phyloP scores from a whole-genome alignment of 2,888 invertebrate genomes.

The Rotaria magnacalcarata region DNA sequence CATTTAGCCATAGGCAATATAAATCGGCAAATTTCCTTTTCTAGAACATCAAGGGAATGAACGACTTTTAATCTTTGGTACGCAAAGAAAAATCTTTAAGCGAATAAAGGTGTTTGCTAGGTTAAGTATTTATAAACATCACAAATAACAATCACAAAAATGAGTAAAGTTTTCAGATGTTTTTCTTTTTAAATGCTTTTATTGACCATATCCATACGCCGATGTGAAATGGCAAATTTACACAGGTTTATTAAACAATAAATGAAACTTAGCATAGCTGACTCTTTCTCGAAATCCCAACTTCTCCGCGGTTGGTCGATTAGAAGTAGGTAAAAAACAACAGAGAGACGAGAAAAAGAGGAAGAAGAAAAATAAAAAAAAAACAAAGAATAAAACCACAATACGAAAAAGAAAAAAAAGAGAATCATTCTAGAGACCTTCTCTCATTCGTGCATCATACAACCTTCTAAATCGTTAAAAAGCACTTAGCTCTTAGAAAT shows the following conservation, averaged over 20 bases:
- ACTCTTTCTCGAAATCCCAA: background rate
- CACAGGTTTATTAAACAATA: constrained; percentile 6
- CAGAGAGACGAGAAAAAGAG: background rate
- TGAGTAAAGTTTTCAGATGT: too few species aligned
- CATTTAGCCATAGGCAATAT: background rate
- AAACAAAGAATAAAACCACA: background rate
- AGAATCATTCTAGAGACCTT: background rate
- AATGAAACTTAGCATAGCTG: background rate
- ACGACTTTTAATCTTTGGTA: background rate
- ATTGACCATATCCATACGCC: background rate
- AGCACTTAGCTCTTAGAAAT: background rate
- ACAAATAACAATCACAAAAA: background rate
- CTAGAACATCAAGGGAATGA: background rate
- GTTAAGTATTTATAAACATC: background rate
- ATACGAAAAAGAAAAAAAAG: background rate
- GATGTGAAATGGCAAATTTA: background rate
- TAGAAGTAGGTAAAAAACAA: background rate
- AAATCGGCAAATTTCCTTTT: background rate
- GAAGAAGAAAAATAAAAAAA: background rate
- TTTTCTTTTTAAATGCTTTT: background rate
- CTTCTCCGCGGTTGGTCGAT: background rate
- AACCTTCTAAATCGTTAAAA: constrained; percentile 7
- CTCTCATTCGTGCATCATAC: background rate
- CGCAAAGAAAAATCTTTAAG: background rate
- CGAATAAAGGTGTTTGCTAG: background rate